Percentiles rank a stretch among this genome's conserved stretches.
Evolutionary conservation across 2,797 vertebrate species (phyloP).

Genomic region (Pantherophis vulpinus): DNA sequence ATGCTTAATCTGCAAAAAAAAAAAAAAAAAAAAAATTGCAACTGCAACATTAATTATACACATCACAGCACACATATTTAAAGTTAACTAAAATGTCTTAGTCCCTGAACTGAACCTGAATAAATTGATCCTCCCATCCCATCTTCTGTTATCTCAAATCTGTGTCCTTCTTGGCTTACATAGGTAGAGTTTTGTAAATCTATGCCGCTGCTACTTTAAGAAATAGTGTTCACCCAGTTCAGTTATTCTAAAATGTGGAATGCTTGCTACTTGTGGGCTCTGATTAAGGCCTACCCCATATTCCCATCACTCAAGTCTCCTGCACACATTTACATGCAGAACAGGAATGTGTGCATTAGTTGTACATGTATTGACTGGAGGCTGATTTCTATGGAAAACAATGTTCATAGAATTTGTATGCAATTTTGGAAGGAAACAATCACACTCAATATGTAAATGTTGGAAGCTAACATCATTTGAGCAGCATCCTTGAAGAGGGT

Average conservation of each 20-base stretch:
- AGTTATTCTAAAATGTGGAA: background rate
- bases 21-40: background rate
- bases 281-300: background rate
- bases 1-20: background rate
- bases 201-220: background rate
- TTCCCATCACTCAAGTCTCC: background rate
- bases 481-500: background rate
- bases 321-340: background rate
- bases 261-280: background rate
- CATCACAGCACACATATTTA: background rate
- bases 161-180: background rate
- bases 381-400: background rate
- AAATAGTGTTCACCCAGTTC: background rate
- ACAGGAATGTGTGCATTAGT: background rate
- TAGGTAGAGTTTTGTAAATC: background rate
- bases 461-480: background rate
- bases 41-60: background rate
- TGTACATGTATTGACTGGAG: background rate
- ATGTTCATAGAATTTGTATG: background rate
- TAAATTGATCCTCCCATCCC: background rate
- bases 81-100: background rate
- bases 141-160: background rate
- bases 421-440: background rate
- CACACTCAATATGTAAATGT: background rate
- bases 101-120: background rate